A percentile compares a stretch with the other conserved stretches of the same genome.
phyloP scores from a whole-genome alignment of 2,888 invertebrate species.

The Quadroppia sp. region DNA sequence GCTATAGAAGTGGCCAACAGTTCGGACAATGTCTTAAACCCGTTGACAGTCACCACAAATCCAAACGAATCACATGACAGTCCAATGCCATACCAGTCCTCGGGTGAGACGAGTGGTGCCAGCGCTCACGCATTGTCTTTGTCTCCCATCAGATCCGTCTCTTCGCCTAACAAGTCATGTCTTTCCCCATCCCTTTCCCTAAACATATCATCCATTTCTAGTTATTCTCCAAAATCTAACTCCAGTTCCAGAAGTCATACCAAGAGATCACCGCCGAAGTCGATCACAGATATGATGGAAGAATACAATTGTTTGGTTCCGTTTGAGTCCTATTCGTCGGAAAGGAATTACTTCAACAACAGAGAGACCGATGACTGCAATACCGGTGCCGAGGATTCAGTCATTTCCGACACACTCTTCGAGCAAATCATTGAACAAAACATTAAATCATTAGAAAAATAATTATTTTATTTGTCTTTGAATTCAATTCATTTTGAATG shows the following conservation, averaged over 20 bases:
- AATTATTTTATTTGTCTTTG: no score
- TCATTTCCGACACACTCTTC: neutral
- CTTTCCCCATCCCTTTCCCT: neutral
- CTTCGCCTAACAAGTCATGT: neutral
- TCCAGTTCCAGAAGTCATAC: neutral
- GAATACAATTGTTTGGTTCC: slow-evolving; percentile 13
- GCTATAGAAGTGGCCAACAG: no score
- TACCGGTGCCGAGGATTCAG: neutral
- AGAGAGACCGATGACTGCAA: neutral
- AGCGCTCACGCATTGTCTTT: no score
- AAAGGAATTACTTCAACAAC: neutral
- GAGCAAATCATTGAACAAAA: neutral
- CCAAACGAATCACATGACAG: no score
- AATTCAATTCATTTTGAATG: no score
- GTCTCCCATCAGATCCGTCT: neutral
- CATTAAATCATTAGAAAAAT: no score
- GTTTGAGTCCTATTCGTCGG: slow-evolving; percentile 4
- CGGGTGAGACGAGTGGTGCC: no score
- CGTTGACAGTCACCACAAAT: no score
- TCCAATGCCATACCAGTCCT: no score
- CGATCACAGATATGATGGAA: neutral
- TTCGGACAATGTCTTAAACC: no score
- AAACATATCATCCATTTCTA: neutral
- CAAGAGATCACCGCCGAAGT: neutral
- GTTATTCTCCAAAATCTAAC: neutral